Evolutionary conservation across 2,888 invertebrate genomes (phyloP).

Genomic region (Kryphioiulus occultus): DNA sequence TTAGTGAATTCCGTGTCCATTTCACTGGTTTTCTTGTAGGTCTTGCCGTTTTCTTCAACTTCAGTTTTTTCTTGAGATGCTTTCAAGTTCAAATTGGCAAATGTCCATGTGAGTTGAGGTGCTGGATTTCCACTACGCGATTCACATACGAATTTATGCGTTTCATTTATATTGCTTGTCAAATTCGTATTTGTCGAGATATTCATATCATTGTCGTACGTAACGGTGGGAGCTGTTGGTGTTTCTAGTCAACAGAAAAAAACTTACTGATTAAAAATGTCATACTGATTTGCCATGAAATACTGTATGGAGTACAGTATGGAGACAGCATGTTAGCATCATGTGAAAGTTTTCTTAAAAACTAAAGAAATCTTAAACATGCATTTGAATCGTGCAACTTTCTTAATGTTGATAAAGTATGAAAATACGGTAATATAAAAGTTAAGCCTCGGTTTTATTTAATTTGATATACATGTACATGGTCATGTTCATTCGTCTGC

Average conservation of each 20-base stretch:
- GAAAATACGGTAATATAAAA: too few species aligned
- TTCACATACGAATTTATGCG: not conserved
- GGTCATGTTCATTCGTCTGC: too few species aligned
- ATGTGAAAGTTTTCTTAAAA: too few species aligned
- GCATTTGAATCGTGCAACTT: too few species aligned
- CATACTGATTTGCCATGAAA: too few species aligned
- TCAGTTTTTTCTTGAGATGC: not conserved
- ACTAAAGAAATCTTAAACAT: too few species aligned
- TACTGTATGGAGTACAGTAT: too few species aligned
- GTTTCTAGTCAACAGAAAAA: not conserved
- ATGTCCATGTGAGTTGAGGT: not conserved
- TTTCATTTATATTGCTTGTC: not conserved
- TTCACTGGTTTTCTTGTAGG: constrained; percentile 12
- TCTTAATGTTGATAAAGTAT: too few species aligned
- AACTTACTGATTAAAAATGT: not conserved
- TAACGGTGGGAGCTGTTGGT: not conserved
- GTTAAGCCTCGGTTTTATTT: too few species aligned
- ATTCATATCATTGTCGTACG: not conserved
- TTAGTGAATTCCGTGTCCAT: constrained; percentile 10
- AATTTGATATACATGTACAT: too few species aligned
- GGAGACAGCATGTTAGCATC: too few species aligned
- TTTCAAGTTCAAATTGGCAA: not conserved
- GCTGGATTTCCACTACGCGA: constrained; percentile 39
- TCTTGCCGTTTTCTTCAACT: not conserved
- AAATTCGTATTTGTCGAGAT: not conserved